A percentile compares a stretch with the other conserved stretches of the same genome.
These are phyloP conservation scores for Polypedilum pembai DNA, from an alignment of 1,140 invertebrate genomes.

Conservation along the genomic window DNA sequence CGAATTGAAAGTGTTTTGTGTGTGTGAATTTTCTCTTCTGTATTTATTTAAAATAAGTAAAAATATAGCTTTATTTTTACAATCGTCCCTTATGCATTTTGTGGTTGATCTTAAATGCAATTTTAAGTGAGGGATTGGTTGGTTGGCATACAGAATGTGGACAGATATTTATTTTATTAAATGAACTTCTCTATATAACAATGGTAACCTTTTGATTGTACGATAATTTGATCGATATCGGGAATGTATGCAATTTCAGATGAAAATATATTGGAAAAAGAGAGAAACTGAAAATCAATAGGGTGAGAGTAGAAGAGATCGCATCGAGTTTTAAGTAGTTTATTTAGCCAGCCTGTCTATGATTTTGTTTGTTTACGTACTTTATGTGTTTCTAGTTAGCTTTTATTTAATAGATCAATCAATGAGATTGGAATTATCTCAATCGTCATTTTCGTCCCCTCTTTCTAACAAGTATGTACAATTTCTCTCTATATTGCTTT, in stretches of 20 bases:
- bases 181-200: too few relatives aligned
- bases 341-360: constrained; percentile 3
- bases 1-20: neutral
- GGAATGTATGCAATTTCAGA: neutral
- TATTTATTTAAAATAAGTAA: too few relatives aligned
- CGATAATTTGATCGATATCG: constrained; percentile 2
- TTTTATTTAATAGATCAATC: constrained; percentile 10
- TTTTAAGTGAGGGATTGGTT: too few relatives aligned
- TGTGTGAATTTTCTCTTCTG: neutral
- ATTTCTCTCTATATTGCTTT: neutral
- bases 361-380: neutral
- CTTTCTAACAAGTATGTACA: neutral
- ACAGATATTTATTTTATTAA: too few relatives aligned
- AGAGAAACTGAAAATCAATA: too few relatives aligned
- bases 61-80: too few relatives aligned
- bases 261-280: neutral
- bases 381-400: neutral
- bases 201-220: neutral
- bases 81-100: too few relatives aligned
- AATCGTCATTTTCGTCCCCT: neutral
- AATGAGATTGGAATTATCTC: neutral
- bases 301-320: too few relatives aligned
- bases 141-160: too few relatives aligned
- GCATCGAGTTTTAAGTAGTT: neutral
- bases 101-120: too few relatives aligned